Evolutionary conservation across 2,888 invertebrate species (phyloP), one percentile per base, ranked within the genome.

Genomic region (Harpagoxenus sublaevis): DNA sequence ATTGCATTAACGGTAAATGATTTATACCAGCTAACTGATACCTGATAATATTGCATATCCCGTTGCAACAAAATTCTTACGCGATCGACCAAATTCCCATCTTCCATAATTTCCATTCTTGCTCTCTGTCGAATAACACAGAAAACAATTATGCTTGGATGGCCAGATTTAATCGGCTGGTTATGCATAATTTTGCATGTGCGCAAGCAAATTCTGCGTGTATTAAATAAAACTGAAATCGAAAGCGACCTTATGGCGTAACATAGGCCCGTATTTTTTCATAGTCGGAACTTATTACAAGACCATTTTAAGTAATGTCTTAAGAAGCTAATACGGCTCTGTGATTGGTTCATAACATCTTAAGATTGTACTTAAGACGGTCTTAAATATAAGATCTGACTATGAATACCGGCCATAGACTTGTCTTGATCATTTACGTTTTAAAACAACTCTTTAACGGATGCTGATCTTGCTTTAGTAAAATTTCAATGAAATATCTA

Each of bases 61-160:
- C 98, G 96, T 95, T 98, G 97, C 84, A 98, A 96, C 73, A 98
- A 95, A 92, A 98, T 98, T 88, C 97, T 97, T 89, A 98, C 97
- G 90, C 98, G 96, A 95, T 98, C 98, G 97, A 98, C 98, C 95
- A 98, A 96, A 96, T 98, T 98, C 28, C 98, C 98, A 96, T 98
- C 98, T 96, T 98, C 98, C 96, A 98, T 98, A 63, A 98, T 97
- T 95, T 98, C 98, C 98, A 98, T 98, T 88, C 86, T 93, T 89
- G 48, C 65, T 39, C 48, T 73, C 74, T 83, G 28, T 84, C 75
- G 8, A 51, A 62, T 79, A 53, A 42, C 57, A 12, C n/a, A 74
- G 23, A 85, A 84, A 73, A 75, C 62, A 75, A 62, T 84, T 84
- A 66, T 15, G 12, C 3, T 55, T 28, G 15, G 10, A 42, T 15